phyloP scores from a whole-genome alignment of 2,888 invertebrate species.

The Anorthoa munda region DNA sequence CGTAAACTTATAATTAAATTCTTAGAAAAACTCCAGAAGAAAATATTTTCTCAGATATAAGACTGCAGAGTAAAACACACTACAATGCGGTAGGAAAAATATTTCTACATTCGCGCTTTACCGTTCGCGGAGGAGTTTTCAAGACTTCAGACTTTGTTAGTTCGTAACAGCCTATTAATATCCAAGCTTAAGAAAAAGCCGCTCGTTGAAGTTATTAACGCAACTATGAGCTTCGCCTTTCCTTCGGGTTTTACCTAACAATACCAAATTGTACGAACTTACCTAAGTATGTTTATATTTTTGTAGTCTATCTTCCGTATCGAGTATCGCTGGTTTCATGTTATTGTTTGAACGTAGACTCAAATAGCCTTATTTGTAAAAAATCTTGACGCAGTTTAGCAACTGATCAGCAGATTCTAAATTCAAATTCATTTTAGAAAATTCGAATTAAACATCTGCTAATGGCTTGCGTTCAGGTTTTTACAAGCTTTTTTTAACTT shows the following conservation, averaged over 20 bases:
- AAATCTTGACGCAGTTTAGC: no score
- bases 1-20: constrained; percentile 33
- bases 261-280: not conserved
- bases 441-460: no score
- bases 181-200: constrained; percentile 57
- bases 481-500: no score
- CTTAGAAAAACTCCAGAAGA: constrained; percentile 1
- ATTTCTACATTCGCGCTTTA: constrained; percentile 44
- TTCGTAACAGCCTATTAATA: constrained; percentile 63
- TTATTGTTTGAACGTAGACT: not conserved
- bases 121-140: constrained; percentile 47
- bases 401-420: no score
- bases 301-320: not conserved
- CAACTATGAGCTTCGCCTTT: constrained; percentile 23
- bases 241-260: constrained; percentile 6
- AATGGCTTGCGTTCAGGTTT: no score
- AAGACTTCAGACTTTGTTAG: constrained; percentile 61
- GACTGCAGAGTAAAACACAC: constrained; percentile 22
- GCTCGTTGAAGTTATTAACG: constrained; percentile 48
- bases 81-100: constrained; percentile 44
- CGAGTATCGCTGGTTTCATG: not conserved
- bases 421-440: no score
- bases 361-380: no score
- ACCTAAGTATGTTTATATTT: no score
- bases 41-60: constrained; percentile 26